Evolutionary conservation across 1,140 invertebrate genomes (phyloP), one percentile per base, ranked within the genome.

Genomic region (Gonioctena quinquepunctata): DNA sequence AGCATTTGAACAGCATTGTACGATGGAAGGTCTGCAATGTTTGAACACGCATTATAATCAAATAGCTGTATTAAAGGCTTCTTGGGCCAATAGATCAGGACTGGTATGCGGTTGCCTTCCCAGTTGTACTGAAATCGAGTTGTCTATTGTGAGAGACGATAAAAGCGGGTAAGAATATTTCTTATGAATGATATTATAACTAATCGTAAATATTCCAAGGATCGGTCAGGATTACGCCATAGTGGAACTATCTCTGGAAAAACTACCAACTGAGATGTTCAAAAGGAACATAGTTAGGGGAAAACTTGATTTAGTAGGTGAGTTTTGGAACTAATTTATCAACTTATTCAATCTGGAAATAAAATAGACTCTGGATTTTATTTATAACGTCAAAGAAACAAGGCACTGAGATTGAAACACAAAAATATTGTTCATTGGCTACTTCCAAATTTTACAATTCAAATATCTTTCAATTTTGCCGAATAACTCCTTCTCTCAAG

Each of bases 31-130:
- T 0, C 61, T 88, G 22, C 77, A 85, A 66, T 91, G 90, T 70
- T 78, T 91, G 0, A 89, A 89, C 74, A 80, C 87, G 21, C 81
- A 90, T 69, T 87, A 89, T 69, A 85, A 87, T 66, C 82, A 87
- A 69, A 77, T 90, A 1, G 87, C 87, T n/a, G 89, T 90, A 0
- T 83, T 90, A 50, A 88, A 87, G 82, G 85, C 83, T 3, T 76
- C 78, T 68, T 80, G 80, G 78, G 74, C 81, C 0, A 80, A 75
- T 59, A 73, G 79, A 21, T 70, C 75, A 23, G 84, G 84, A 11
- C 63, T 85, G 2, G 76, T 78, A 5, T 86, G 85, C 56, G 63
- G 77, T 8, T 88, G 87, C 63, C 68, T 87, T 42, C 85, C 87
- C 0, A 87, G 86, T 60, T 88, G 87, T 66, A 84, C 81, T 0